Evolutionary conservation across 1,140 invertebrate genomes (phyloP).

Genomic region (Pseudachorutes palmiensis): DNA sequence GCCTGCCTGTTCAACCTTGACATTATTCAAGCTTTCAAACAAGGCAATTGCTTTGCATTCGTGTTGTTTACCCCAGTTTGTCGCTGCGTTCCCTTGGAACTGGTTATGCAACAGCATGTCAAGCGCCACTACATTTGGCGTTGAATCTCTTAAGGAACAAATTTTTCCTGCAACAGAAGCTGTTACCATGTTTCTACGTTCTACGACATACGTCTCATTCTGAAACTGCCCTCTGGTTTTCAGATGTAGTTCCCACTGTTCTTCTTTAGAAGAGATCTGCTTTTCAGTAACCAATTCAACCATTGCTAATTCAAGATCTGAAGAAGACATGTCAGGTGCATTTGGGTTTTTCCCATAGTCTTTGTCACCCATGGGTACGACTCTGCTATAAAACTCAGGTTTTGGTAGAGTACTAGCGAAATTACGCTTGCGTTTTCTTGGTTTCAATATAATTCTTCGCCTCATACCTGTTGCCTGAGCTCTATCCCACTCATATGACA

Average conservation of each 20-base stretch:
- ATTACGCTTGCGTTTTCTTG: not conserved
- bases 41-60: not conserved
- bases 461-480: not conserved
- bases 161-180: slow-evolving; percentile 8
- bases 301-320: too few species aligned
- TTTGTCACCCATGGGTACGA: too few species aligned
- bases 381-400: too few species aligned
- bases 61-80: slow-evolving; percentile 6
- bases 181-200: slow-evolving; percentile 8
- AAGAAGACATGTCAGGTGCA: too few species aligned
- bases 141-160: not conserved
- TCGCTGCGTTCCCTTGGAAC: not conserved
- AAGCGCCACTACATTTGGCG: not conserved
- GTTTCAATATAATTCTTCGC: not conserved
- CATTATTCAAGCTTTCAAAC: slow-evolving; percentile 10
- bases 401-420: too few species aligned
- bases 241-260: not conserved
- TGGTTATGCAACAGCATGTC: not conserved
- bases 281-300: too few species aligned
- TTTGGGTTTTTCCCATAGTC: too few species aligned
- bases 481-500: not conserved
- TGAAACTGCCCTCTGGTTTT: slow-evolving; percentile 6
- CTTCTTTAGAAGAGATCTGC: too few species aligned
- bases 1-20: slow-evolving; percentile 40
- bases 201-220: not conserved